Conservation (phyloP, 2,113 vertebrate species). For the Corynorhinus townsendii region DNA sequence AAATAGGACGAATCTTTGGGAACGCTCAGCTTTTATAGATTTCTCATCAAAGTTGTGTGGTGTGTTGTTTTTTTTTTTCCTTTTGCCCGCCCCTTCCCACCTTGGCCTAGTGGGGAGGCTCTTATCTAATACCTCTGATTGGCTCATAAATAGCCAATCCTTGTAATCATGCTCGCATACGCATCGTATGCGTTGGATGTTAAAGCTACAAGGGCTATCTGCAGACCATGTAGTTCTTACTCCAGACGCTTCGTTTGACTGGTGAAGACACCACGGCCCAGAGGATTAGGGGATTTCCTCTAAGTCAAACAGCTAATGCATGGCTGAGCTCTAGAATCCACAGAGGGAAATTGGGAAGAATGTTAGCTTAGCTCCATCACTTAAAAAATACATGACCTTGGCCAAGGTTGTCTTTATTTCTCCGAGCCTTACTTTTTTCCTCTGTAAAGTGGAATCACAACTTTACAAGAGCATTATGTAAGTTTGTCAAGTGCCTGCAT, state of each 20-base stretch:
- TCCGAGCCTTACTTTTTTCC: not conserved
- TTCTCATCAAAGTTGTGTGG: not conserved
- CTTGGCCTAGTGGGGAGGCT: constrained; percentile 42
- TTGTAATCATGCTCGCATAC: not conserved
- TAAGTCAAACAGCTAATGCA: not conserved
- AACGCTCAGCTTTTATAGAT: constrained; percentile 76
- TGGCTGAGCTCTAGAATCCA: not conserved
- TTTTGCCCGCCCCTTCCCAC: constrained; percentile 57
- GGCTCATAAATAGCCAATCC: constrained; percentile 61
- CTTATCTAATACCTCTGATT: constrained; percentile 53
- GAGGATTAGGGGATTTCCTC: not conserved
- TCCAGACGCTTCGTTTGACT: not conserved
- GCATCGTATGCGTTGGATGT: not conserved
- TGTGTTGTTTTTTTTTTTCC: not conserved
- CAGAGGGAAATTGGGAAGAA: not conserved
- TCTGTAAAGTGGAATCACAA: not conserved
- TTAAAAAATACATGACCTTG: not conserved
- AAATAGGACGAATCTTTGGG: not conserved
- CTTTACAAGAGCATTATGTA: not conserved
- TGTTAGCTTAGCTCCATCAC: not conserved
- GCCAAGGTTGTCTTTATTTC: not conserved
- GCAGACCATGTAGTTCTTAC: not conserved
- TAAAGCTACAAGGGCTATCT: not conserved
- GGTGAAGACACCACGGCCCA: not conserved
- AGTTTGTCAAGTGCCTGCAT: not conserved